A percentile compares a stretch with the other conserved stretches of the same genome.
These are phyloP conservation scores for Sigmodon hispidus DNA, from an alignment of 2,113 vertebrate genomes.

Conservation along the genomic window DNA sequence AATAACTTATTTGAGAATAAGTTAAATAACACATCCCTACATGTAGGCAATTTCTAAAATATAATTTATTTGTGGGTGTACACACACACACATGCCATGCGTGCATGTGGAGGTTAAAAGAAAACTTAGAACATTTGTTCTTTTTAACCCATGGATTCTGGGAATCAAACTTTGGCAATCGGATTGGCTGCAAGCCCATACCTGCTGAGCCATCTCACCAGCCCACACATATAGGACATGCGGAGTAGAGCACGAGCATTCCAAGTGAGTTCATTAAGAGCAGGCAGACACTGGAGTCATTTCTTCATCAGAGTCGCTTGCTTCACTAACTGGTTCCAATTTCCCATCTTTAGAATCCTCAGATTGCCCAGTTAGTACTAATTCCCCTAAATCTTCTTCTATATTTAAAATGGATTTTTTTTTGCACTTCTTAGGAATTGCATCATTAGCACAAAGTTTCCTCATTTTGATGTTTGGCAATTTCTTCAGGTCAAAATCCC, in stretches of 20 bases:
- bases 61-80: neutral
- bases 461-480: slow-evolving; percentile 96
- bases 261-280: neutral
- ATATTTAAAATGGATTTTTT: slow-evolving; percentile 70
- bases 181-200: no score
- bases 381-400: slow-evolving; percentile 59
- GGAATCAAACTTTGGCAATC: neutral
- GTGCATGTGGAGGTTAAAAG: neutral
- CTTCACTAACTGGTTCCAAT: slow-evolving; percentile 65
- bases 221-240: neutral
- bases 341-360: neutral
- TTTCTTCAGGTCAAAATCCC: slow-evolving; percentile 95
- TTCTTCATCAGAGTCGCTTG: slow-evolving; percentile 76
- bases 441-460: slow-evolving; percentile 88
- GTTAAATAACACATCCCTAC: neutral
- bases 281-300: slow-evolving; percentile 64
- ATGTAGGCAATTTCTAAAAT: neutral
- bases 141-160: neutral
- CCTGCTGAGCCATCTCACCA: neutral
- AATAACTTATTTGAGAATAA: slow-evolving; percentile 34
- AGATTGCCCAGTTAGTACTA: slow-evolving; percentile 64
- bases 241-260: neutral
- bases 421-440: slow-evolving; percentile 74
- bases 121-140: neutral
- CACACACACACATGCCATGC: neutral